phyloP scores from a whole-genome alignment of 2,888 invertebrate species.

The Epirrhoe alternata region DNA sequence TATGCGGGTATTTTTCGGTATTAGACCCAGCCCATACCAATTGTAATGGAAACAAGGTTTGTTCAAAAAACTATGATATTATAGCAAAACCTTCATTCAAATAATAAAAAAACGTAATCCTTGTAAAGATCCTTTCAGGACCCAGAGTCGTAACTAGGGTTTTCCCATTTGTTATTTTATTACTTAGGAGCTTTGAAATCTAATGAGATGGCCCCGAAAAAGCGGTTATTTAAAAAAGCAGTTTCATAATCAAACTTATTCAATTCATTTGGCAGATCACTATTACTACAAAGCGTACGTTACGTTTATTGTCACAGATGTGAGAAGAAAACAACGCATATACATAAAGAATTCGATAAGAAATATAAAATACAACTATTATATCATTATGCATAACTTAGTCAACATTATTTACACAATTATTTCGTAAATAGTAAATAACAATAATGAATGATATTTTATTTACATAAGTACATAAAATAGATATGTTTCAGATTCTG shows the following conservation, averaged over 20 bases:
- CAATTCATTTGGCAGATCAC: constrained; percentile 71
- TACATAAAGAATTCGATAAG: constrained; percentile 43
- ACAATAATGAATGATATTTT: constrained; percentile 62
- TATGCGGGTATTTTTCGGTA: neutral
- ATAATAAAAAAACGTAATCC: neutral
- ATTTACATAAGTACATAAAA: constrained; percentile 70
- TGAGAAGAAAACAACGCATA: constrained; percentile 70
- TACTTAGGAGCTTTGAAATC: constrained; percentile 7
- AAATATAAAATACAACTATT: constrained; percentile 49
- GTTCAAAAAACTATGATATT: neutral
- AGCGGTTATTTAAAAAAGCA: constrained; percentile 26
- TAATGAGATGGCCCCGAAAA: constrained; percentile 33
- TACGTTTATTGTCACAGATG: constrained; percentile 84
- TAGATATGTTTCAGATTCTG: constrained; percentile 80
- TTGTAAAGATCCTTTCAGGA: constrained; percentile 17
- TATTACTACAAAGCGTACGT: constrained; percentile 81
- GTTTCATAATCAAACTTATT: constrained; percentile 32
- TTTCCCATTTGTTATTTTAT: constrained; percentile 11
- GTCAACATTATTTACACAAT: constrained; percentile 63
- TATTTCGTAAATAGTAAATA: constrained; percentile 64
- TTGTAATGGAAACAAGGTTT: neutral
- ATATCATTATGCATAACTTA: constrained; percentile 48
- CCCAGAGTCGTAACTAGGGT: neutral
- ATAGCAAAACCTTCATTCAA: constrained; percentile 11
- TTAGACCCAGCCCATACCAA: too few relatives aligned